Base-by-base conservation (phyloP, 1,140 invertebrate genomes). In the Leptinotarsa undecemlineata region DNA sequence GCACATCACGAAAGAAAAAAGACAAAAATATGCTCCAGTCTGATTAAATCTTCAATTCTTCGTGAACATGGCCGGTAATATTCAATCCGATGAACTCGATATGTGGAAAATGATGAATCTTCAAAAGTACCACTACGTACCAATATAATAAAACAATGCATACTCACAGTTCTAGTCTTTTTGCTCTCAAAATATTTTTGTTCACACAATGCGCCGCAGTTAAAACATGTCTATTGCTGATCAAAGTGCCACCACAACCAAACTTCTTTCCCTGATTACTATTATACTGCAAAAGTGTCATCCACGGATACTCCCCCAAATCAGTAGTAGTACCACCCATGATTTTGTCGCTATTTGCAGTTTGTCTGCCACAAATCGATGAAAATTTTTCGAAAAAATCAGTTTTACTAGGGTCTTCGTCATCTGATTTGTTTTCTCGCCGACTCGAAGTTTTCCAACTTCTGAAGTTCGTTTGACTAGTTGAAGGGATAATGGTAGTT, bases 171-270 rank as follows among this genome's bases (percentile, higher is more conserved):
- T 47, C 5, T 14, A 71, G 19, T 17, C 21, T 63, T 47, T 21
- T 42, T 5, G 42, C n/a, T 75, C 68, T 69, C 57, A 77, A 64
- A 69, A 77, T 75, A 15, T 21, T 47, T n/a, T 51, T 19, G 68
- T 74, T 82, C 17, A 92, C 83, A 78, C 92, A 93, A 80, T 93
- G 92, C 2, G 90, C 91, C 4, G 92, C 92, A 0, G 92, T 92
- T n/a, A 93, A 63, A 0, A 92, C 86, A 80, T 91, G 92, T 20
- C 88, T 85, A 61, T 86, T 86, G 73, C 86, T 88, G 64, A 91
- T 88, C 4, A 92, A 80, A 13, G 86, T 87, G 57, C 91, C 92
- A 21, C 90, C 91, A 82, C 92, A 93, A 73, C 71, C 69, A 69
- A 74, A 76, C 48, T 70, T 63, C 2, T 71, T 63, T 26, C 20